Conservation (phyloP, 2,797 vertebrate species). For the Otolemur crassicaudatus region DNA sequence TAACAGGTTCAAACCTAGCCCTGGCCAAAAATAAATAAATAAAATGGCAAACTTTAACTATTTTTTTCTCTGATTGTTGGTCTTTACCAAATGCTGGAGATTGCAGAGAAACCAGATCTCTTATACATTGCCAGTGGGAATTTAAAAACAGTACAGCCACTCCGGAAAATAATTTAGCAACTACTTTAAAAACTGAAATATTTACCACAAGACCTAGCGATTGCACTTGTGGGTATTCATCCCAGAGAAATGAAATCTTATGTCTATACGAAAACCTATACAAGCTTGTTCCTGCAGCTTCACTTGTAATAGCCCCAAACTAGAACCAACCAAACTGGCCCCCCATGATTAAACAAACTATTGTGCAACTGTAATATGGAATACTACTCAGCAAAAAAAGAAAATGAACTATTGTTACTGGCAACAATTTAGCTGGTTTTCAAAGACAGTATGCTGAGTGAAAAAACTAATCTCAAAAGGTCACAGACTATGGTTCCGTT, state of each 20-base stretch:
- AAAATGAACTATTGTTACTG: neutral
- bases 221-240: neutral
- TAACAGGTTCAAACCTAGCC: no score
- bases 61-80: constrained; percentile 22
- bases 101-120: neutral
- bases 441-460: neutral
- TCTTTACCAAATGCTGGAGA: constrained; percentile 1
- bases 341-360: neutral
- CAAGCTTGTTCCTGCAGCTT: neutral
- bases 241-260: constrained; percentile 6
- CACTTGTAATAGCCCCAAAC: neutral
- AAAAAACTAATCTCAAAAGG: neutral
- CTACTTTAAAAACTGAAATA: constrained; percentile 4
- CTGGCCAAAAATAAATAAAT: neutral
- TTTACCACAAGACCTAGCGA: neutral
- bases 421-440: neutral
- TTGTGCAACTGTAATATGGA: neutral
- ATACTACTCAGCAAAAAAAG: neutral
- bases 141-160: neutral
- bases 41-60: constrained; percentile 32
- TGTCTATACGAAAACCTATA: neutral
- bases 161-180: neutral
- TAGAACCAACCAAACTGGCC: neutral
- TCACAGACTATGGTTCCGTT: neutral
- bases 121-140: neutral